Base-by-base conservation (phyloP, 1,140 invertebrate species). In the Microplitis mediator region DNA sequence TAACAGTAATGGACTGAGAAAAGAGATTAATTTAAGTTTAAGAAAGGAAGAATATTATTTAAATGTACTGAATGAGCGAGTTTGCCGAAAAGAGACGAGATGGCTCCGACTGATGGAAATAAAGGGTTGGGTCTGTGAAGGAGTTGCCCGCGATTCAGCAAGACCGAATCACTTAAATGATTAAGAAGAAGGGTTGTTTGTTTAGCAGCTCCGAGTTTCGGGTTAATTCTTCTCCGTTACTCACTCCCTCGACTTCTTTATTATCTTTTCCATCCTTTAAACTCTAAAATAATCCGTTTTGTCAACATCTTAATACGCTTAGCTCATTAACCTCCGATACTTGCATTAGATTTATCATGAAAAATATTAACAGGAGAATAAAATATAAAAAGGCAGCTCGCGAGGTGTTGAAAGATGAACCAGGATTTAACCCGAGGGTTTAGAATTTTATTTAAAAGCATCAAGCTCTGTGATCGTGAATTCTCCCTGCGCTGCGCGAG, bases 151-250 rank as follows among this genome's bases (percentile, higher is more conserved):
- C n/a, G 67, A 74, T 74, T 69, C 50, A 14, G 32, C 14, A 60
- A 45, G 58, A 74, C 61, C 71, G 74, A 72, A 75, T 75, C 74
- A 75, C 74, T 75, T 75, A 75, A 75, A 75, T 72, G 74, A 75
- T 75, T 72, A 75, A 72, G 74, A 35, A 71, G 70, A 75, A 75
- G 74, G 70, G 74, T 75, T 75, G 74, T 75, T 75, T 72, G 74
- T 71, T 72, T 70, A 72, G 65, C 52, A 36, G 62, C 54, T 35
- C 36, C 8, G 64, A 64, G 64, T 62, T 35, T 62, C 13, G 64
- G 66, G 62, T 70, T 70, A 63, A 72, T 75, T 72, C 65, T 68
- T 75, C 69, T 31, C 35, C 56, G 58, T 50, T 72, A 14, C 23
- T 23, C 23, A 13, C 35, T 61, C 36, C 60, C 45, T 23, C 67